Evolutionary conservation across 1,140 invertebrate genomes (phyloP).

Genomic region (Probaryconus sp.): DNA sequence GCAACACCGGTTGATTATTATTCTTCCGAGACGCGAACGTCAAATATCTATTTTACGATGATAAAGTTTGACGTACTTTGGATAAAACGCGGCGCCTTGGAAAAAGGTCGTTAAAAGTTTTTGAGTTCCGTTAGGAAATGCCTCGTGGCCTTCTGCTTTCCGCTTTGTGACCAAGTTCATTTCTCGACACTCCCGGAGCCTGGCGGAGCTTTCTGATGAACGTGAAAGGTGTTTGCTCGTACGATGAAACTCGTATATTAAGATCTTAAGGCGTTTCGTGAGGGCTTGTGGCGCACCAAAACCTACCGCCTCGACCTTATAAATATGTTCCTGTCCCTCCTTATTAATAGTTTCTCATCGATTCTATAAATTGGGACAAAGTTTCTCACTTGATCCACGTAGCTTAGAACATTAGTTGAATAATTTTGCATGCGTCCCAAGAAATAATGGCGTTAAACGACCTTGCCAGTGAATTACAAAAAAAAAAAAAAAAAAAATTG

Average conservation of each 20-base stretch:
- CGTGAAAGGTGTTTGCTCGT: constrained; percentile 16
- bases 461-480: no score
- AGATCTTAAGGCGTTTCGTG: constrained; percentile 14
- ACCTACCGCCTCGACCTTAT: no score
- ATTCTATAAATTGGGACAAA: constrained; percentile 2
- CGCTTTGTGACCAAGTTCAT: constrained; percentile 31
- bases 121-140: constrained; percentile 10
- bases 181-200: constrained; percentile 3
- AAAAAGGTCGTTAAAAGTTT: constrained; percentile 34
- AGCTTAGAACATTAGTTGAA: no score
- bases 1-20: constrained; percentile 7
- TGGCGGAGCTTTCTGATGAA: not conserved
- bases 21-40: constrained; percentile 3
- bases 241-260: constrained; percentile 35
- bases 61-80: constrained; percentile 36
- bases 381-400: not conserved
- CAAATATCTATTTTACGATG: constrained; percentile 16
- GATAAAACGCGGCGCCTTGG: constrained; percentile 25
- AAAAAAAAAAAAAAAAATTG: no score
- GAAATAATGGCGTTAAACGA: no score
- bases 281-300: no score
- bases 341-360: constrained; percentile 25
- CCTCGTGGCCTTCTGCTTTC: constrained; percentile 12
- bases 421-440: no score
- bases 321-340: not conserved